phyloP scores from a whole-genome alignment of 1,140 invertebrate genomes.

The Phocides pigmalion region DNA sequence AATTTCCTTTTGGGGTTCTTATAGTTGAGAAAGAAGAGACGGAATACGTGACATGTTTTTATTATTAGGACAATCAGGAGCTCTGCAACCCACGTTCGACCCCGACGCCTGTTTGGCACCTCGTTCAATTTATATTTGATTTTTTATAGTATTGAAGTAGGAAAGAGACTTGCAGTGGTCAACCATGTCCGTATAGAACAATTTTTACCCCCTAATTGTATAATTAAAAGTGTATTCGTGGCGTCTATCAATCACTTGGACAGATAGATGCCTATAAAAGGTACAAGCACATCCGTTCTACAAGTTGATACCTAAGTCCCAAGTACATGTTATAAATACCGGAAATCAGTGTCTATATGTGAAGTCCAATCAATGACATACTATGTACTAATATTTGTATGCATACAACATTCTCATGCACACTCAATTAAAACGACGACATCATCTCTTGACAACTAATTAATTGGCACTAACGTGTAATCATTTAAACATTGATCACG shows the following conservation, averaged over 20 bases:
- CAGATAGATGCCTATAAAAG: too few relatives aligned
- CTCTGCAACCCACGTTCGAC: conserved; percentile 45
- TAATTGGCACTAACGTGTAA: conserved; percentile 23
- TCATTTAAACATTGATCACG: conserved; percentile 21
- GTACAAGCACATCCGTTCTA: too few relatives aligned
- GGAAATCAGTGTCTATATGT: conserved; percentile 14
- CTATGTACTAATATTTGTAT: conserved; percentile 28
- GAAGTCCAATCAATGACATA: conserved; percentile 6
- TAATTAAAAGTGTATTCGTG: too few relatives aligned
- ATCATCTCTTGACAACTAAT: conserved; percentile 22
- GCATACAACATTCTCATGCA: conserved; percentile 15
- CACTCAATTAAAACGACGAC: not conserved
- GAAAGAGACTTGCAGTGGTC: too few relatives aligned
- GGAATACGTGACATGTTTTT: conserved; percentile 58
- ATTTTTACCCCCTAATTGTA: too few relatives aligned
- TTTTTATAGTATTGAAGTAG: conserved; percentile 2
- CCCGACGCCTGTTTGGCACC: conserved; percentile 46
- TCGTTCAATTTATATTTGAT: conserved; percentile 53
- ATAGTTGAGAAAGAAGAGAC: conserved; percentile 24
- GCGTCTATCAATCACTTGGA: too few relatives aligned
- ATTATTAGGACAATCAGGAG: conserved; percentile 63
- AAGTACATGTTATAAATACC: not conserved
- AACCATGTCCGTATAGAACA: too few relatives aligned
- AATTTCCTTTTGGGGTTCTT: conserved; percentile 45
- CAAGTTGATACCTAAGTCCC: not conserved